Evolutionary conservation across 2,888 invertebrate genomes (phyloP), one percentile per base, ranked within the genome.

Genomic region (Iselma pallidipennis): DNA sequence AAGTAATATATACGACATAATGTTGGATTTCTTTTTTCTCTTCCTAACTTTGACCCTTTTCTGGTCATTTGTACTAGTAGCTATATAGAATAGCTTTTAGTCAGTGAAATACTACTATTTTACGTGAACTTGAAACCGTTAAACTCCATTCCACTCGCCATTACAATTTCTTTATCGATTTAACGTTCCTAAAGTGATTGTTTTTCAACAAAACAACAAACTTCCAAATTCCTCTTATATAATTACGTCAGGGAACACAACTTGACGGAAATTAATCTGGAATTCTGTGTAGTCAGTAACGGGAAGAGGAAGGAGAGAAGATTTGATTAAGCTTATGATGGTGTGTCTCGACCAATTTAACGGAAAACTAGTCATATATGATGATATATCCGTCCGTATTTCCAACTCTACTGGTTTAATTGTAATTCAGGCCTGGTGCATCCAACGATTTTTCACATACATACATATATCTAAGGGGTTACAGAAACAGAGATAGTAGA

Each of bases 81-180:
- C n/a, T 68, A 75, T 74, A 76, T 76, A 70, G 74, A 65, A 33
- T 14, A 71, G 75, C 74, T 76, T 77, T 75, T 74, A 74, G 74
- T 68, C 70, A 12, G 29, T 78, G 76, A 78, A 78, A 78, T 76
- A 77, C 72, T 75, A 71, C 71, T 71, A 66, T 74, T 76, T 74
- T 74, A 77, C 76, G 76, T 76, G 76, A 71, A 77, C 73, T 70
- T 73, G 73, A 72, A 72, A 65, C n/a, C 69, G 70, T 37, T 26
- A 26, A 26, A 26, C 26, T 26, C 26, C n/a, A n/a, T n/a, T n/a
- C n/a, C n/a, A n/a, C n/a, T n/a, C n/a, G 73, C 72, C 70, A 73
- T 75, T 72, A 68, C 71, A 67, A 49, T 69, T 71, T 69, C 69
- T 65, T 69, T 77, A 78, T 78, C 69, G 76, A 78, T 77, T 77